phyloP scores from a whole-genome alignment of 2,113 vertebrate genomes.

The Campylomormyrus numenius region DNA sequence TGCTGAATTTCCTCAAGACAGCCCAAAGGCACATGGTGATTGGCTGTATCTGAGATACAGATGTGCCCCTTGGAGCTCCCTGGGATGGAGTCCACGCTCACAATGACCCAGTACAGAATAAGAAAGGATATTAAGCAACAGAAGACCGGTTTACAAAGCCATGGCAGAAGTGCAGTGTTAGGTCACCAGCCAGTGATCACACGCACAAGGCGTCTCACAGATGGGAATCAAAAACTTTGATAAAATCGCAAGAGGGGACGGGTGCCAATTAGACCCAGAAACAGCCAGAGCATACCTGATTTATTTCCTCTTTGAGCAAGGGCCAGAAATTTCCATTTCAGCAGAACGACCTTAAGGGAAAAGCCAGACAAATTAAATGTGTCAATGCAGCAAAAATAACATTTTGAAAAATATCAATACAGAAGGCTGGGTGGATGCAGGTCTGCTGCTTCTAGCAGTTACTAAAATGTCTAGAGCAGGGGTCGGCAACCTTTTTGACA shows the following conservation, averaged over 20 bases:
- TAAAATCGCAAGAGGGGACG: background rate
- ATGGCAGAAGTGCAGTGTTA: background rate
- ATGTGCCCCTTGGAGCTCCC: background rate
- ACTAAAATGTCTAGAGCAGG: background rate
- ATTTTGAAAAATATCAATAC: background rate
- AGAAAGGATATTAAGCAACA: background rate
- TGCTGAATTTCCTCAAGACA: background rate
- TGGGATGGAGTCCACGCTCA: background rate
- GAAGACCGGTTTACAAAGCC: background rate
- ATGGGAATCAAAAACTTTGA: background rate
- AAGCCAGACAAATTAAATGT: background rate
- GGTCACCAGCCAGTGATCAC: background rate
- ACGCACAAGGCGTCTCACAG: background rate
- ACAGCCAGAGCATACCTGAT: background rate
- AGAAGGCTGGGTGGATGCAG: background rate
- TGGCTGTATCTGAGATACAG: background rate
- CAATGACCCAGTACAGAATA: background rate
- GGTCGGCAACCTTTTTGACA: too few species aligned
- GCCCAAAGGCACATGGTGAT: background rate
- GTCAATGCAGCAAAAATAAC: background rate
- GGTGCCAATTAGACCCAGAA: background rate
- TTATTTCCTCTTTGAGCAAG: constrained; percentile 20
- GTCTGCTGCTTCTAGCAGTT: background rate
- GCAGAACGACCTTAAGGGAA: background rate
- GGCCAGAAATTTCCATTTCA: constrained; percentile 21